These are phyloP conservation scores for rat (Rattus norvegicus) DNA, from an alignment of 2,113 vertebrate species.

Conservation along the genomic window DNA sequence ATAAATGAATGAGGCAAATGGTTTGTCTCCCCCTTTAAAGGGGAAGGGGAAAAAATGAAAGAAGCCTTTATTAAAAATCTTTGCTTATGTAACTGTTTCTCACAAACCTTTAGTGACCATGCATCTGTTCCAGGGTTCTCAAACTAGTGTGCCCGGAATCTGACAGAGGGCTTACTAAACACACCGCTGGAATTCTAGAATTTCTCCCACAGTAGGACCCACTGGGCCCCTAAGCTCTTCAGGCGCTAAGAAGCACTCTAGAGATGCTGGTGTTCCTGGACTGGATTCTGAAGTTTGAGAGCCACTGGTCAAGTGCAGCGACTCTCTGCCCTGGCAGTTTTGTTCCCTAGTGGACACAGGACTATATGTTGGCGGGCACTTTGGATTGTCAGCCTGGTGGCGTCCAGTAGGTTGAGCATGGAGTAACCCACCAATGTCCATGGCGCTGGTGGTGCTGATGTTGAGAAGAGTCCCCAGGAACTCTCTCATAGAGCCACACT, in stretches of 20 bases:
- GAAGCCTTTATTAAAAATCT: background rate
- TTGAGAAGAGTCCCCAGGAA: conserved; percentile 13
- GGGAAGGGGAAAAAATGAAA: background rate
- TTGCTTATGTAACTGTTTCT: background rate
- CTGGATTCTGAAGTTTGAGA: background rate
- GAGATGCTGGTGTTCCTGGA: background rate
- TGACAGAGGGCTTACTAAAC: background rate
- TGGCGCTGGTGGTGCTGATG: too few relatives aligned
- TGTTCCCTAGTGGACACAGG: background rate
- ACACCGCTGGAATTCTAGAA: accelerated
- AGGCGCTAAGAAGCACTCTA: background rate
- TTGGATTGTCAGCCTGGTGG: background rate
- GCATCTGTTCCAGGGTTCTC: background rate
- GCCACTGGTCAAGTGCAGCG: background rate
- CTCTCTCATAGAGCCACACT: conserved; percentile 51
- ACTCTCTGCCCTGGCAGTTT: background rate
- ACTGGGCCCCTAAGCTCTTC: background rate
- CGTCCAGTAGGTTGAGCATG: background rate
- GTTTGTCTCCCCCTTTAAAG: background rate
- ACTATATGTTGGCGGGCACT: background rate
- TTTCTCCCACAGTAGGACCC: background rate
- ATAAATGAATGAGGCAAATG: too few relatives aligned
- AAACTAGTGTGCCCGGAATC: background rate
- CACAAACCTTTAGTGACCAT: background rate
- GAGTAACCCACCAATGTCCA: background rate